Conservation (phyloP, 92 coral and sea anemone genomes). For the Parazoanthus swiftii region DNA sequence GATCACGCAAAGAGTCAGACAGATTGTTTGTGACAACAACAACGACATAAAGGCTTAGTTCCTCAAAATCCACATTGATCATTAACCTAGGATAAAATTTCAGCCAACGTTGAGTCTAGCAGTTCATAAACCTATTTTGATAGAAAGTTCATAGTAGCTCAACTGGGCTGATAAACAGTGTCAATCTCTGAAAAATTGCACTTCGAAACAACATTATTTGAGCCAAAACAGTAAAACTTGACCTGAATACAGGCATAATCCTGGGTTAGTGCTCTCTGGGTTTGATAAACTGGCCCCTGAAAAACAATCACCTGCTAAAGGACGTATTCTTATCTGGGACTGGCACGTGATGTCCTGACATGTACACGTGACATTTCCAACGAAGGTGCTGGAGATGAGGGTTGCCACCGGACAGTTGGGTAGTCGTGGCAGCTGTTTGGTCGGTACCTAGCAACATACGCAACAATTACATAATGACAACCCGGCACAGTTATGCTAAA, state of each 20-base stretch:
- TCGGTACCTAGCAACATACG: slow-evolving; percentile 53
- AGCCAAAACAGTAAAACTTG: not conserved
- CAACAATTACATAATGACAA: not conserved
- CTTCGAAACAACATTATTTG: not conserved
- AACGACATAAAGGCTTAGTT: too few relatives aligned
- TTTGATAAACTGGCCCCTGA: too few relatives aligned
- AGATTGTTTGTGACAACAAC: too few relatives aligned
- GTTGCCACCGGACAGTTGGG: slow-evolving; percentile 86
- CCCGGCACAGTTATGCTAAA: not conserved
- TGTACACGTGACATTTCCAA: slow-evolving; percentile 76
- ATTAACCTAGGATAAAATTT: too few relatives aligned
- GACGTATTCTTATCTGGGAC: slow-evolving; percentile 71
- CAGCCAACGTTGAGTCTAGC: not conserved
- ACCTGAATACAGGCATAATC: not conserved
- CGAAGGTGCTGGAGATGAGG: slow-evolving; percentile 64
- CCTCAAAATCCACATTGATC: too few relatives aligned
- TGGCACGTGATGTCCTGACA: slow-evolving; percentile 77
- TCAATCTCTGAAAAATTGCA: not conserved
- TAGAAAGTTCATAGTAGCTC: not conserved
- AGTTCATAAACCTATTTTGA: too few relatives aligned
- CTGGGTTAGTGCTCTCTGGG: not conserved
- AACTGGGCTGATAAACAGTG: not conserved
- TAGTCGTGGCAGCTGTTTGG: slow-evolving; percentile 61
- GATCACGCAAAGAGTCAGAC: too few relatives aligned
- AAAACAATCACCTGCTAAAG: slow-evolving; percentile 62